Evolutionary conservation across 2,113 vertebrate species (phyloP).

Genomic region (Chaetorhynchus papuensis): DNA sequence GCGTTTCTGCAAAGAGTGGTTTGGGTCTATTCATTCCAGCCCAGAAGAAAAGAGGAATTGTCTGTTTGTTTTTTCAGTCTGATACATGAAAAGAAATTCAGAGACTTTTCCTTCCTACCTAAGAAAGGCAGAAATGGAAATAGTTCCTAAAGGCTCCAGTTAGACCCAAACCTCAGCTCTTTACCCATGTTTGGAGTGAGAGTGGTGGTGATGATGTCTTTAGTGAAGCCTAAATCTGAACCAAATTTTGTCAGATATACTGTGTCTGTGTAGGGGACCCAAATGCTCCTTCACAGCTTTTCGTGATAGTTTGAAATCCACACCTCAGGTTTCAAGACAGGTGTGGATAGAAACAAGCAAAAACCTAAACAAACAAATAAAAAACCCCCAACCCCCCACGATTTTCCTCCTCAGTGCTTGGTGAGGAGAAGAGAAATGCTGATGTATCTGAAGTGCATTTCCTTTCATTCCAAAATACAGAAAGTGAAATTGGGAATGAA

Average conservation of each 20-base stretch:
- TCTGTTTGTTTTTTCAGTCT: neutral
- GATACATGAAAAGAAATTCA: neutral
- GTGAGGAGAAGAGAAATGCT: neutral
- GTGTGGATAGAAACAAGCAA: neutral
- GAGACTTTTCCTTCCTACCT: neutral
- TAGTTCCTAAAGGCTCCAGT: neutral
- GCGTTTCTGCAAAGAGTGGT: neutral
- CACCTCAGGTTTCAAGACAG: neutral
- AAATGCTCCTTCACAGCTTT: neutral
- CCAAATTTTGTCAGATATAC: neutral
- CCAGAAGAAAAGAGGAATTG: neutral
- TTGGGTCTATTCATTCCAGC: neutral
- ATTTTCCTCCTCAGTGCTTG: neutral
- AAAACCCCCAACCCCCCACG: rapidly evolving
- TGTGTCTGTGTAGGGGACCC: neutral
- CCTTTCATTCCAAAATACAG: neutral
- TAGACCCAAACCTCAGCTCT: neutral
- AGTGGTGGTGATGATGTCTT: neutral
- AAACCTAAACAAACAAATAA: neutral
- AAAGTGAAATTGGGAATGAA: neutral
- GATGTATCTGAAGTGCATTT: neutral
- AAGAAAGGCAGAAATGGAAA: neutral
- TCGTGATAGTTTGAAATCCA: neutral
- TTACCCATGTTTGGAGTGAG: rapidly evolving
- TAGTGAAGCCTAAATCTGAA: neutral